Conservation (phyloP, 2,888 invertebrate genomes). For the Bombyx huttoni region DNA sequence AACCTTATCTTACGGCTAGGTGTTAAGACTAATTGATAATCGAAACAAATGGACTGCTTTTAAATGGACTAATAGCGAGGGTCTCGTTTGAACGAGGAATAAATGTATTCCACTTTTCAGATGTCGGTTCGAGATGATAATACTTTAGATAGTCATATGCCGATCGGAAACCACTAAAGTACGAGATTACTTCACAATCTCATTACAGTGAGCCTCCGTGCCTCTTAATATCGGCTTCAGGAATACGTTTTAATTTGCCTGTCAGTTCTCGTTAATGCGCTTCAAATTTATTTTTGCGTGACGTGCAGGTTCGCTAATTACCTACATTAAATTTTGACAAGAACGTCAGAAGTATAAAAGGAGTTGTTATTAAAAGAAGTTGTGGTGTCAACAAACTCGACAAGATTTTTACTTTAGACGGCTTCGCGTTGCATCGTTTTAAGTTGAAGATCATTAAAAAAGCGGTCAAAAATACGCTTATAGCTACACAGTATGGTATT, state of each 20-base stretch:
- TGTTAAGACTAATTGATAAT: slow-evolving; percentile 64
- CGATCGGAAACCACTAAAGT: neutral
- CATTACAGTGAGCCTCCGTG: slow-evolving; percentile 34
- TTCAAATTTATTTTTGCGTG: slow-evolving; percentile 16
- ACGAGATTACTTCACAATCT: slow-evolving; percentile 45
- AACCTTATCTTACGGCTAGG: slow-evolving; percentile 45
- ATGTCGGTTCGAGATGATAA: slow-evolving; percentile 49
- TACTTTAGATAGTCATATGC: slow-evolving; percentile 17
- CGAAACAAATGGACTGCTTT: slow-evolving; percentile 40
- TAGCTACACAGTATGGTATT: neutral
- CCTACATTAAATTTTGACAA: neutral
- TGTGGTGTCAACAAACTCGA: neutral
- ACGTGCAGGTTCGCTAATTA: slow-evolving; percentile 4
- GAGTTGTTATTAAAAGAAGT: neutral
- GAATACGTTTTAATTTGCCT: slow-evolving; percentile 40
- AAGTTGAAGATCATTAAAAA: neutral
- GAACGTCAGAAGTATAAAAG: neutral
- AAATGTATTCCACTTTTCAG: slow-evolving; percentile 60
- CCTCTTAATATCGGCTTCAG: slow-evolving; percentile 32
- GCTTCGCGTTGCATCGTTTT: too few relatives aligned
- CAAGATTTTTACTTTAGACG: neutral
- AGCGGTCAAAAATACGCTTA: neutral
- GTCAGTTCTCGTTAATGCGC: slow-evolving; percentile 21
- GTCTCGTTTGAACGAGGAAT: slow-evolving; percentile 40
- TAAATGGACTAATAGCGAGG: slow-evolving; percentile 38